A percentile compares a stretch with the other conserved stretches of the same genome.
phyloP scores from a whole-genome alignment of 2,113 vertebrate species.

The Agapornis roseicollis region DNA sequence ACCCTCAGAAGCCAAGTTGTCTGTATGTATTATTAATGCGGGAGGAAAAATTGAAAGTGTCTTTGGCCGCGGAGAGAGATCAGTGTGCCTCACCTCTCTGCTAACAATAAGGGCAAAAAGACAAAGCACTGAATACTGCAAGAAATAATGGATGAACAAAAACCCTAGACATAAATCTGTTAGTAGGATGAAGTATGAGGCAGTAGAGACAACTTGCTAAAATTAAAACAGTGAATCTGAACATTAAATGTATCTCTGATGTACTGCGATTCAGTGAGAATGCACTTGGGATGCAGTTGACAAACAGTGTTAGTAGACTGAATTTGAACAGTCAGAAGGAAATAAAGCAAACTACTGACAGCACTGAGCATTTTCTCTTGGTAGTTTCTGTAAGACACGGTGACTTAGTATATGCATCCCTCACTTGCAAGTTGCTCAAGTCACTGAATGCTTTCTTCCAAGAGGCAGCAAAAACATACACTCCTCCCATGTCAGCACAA shows the following conservation, averaged over 20 bases:
- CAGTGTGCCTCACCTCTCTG: background rate
- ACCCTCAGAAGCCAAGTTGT: slow-evolving; percentile 13
- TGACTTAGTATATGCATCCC: background rate
- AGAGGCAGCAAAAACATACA: background rate
- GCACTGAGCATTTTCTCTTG: background rate
- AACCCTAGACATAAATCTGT: slow-evolving; percentile 10
- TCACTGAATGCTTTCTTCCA: background rate
- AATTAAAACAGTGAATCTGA: slow-evolving; percentile 47
- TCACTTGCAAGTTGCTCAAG: background rate
- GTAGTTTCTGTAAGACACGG: background rate
- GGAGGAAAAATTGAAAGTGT: background rate
- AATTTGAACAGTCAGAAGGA: background rate
- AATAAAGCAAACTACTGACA: background rate
- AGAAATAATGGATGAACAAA: slow-evolving; percentile 13
- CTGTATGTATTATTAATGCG: slow-evolving; percentile 19
- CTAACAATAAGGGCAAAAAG: background rate
- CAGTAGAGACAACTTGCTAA: slow-evolving; percentile 9
- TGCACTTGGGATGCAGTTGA: background rate
- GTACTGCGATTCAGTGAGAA: background rate
- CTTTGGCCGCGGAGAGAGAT: background rate
- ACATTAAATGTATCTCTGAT: background rate
- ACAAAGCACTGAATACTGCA: background rate
- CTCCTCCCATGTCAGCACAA: background rate
- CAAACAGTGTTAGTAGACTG: background rate
- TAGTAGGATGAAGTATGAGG: background rate